Percentiles rank a stretch among this genome's conserved stretches.
These are phyloP conservation scores for Cynopterus sphinx DNA, from an alignment of 2,797 vertebrate species.

Conservation along the genomic window DNA sequence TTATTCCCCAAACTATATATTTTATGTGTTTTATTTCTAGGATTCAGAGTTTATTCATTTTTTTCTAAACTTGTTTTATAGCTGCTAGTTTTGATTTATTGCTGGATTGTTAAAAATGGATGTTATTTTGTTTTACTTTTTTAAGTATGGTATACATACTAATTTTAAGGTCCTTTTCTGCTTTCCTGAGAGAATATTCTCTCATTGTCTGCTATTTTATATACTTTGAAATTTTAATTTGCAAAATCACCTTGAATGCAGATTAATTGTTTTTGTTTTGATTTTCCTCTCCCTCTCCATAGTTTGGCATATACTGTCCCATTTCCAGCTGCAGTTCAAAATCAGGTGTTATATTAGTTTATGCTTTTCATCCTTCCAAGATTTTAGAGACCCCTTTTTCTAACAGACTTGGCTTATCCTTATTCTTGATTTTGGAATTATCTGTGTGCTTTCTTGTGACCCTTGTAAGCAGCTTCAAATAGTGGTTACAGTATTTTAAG, in stretches of 20 bases:
- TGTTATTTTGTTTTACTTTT: neutral
- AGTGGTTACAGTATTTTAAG: conserved; percentile 34
- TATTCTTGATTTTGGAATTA: conserved; percentile 44
- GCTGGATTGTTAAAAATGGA: neutral
- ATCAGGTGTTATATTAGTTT: neutral
- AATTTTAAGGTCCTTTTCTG: neutral
- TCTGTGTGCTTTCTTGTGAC: conserved; percentile 40
- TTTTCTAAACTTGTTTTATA: neutral
- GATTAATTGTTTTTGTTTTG: neutral
- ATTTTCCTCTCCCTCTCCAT: neutral
- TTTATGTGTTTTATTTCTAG: neutral
- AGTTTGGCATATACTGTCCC: neutral
- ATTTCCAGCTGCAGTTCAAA: neutral
- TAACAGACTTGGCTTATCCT: neutral
- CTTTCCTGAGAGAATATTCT: conserved; percentile 42
- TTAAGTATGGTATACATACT: neutral
- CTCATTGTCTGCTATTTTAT: neutral
- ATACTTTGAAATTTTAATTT: conserved; percentile 42
- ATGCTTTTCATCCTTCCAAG: neutral
- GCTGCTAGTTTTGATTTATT: neutral
- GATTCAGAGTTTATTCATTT: conserved; percentile 35
- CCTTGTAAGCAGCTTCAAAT: conserved; percentile 9
- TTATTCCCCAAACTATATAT: neutral
- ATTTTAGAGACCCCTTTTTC: neutral
- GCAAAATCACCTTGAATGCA: neutral